Evolutionary conservation across 2,113 vertebrate genomes (phyloP).

Genomic region (Dipodomys merriami): DNA sequence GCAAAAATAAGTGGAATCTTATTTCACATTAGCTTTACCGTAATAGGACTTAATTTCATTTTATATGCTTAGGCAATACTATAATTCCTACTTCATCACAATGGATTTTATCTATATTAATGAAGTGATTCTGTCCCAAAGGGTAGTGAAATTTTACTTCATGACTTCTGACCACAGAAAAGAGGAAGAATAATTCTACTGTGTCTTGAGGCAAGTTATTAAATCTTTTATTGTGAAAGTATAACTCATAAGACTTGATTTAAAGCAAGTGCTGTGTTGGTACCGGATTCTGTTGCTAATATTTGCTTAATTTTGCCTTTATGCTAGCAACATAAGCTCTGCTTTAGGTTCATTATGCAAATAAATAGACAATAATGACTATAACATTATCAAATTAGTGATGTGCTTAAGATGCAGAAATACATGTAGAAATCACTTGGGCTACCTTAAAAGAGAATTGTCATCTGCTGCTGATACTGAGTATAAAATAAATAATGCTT

Average conservation of each 20-base stretch:
- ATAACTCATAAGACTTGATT: neutral
- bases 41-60: slow-evolving; percentile 17
- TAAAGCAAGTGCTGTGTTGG: neutral
- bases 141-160: slow-evolving; percentile 22
- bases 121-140: slow-evolving; percentile 2
- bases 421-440: neutral
- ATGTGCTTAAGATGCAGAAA: neutral
- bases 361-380: neutral
- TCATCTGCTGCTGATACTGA: neutral
- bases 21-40: neutral
- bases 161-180: slow-evolving; percentile 34
- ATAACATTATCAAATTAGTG: neutral
- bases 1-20: neutral
- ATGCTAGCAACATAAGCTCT: neutral
- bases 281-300: neutral
- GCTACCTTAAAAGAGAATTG: neutral
- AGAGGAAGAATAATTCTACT: slow-evolving; percentile 38
- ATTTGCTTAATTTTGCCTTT: neutral
- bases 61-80: neutral
- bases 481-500: neutral
- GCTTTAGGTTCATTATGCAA: neutral
- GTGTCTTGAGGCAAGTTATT: neutral
- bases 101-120: slow-evolving; percentile 45
- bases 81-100: neutral
- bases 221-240: slow-evolving; percentile 7